phyloP scores from a whole-genome alignment of 2,113 vertebrate genomes.

The Orthonyx spaldingii region DNA sequence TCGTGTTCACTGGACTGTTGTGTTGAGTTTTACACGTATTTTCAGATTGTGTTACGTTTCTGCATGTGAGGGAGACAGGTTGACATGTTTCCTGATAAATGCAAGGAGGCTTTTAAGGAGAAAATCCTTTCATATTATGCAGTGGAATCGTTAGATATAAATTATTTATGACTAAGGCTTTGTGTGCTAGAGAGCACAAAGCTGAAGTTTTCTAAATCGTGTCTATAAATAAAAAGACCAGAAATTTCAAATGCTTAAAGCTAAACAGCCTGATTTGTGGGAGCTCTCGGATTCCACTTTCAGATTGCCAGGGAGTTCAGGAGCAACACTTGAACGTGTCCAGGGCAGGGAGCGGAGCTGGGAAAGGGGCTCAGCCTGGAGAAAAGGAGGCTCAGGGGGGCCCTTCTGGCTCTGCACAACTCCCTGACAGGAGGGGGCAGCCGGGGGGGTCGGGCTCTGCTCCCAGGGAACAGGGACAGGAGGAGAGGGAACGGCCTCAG shows the following conservation, averaged over 20 bases:
- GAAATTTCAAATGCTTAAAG: not conserved
- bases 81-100: not conserved
- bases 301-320: fast-evolving
- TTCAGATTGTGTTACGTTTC: not conserved
- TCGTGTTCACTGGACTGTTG: not conserved
- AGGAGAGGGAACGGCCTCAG: not conserved
- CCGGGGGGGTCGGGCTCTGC: fast-evolving
- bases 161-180: not conserved
- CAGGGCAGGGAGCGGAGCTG: not conserved
- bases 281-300: not conserved
- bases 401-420: not conserved
- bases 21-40: not conserved
- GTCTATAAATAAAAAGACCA: not conserved
- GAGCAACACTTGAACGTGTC: not conserved
- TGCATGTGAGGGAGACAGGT: not conserved
- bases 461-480: not conserved
- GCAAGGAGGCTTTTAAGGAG: not conserved
- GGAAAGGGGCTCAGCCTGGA: not conserved
- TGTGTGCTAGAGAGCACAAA: not conserved
- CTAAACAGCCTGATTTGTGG: not conserved
- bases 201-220: not conserved
- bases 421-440: not conserved
- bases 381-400: not conserved
- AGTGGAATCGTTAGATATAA: not conserved
- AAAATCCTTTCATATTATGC: not conserved